Base-by-base conservation (phyloP, 2,113 vertebrate genomes). In the Uria lomvia region DNA sequence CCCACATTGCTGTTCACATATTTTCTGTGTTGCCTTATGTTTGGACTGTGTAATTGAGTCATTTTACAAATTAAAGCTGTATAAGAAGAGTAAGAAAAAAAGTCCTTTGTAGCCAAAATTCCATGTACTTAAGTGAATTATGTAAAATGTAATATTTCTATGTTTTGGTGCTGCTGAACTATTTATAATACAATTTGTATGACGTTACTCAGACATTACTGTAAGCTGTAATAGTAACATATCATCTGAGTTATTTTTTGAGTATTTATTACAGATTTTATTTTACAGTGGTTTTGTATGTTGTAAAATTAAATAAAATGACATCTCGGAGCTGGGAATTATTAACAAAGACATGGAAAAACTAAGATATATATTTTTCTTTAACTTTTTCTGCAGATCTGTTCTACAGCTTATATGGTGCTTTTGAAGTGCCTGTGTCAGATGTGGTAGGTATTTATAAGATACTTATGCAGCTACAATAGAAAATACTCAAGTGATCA, bases 291-390 rank as follows among this genome's bases (percentile, higher is more conserved):
- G 23, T 34, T 88, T 84, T 81, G 47, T 75, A 47, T 68, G 62
- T 55, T 82, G 38, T 72, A 78, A 91, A 94, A 88, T 74, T 60
- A 79, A 94, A 91, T 87, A 92, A 97, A 94, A 40, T 76, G 12
- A 76, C 9, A 38, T 82, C 9, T 82, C 32, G 12, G 59, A 92
- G 15, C 27, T 34, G 21, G 14, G 32, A 91, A 45, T 82, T 87
- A 75, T 82, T 94, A 95, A 53, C 18, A 16, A 76, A 90, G 55
- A 60, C 13, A 5, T 52, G 60, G 52, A 86, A 85, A 13, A 90
- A 56, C 21, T 23, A 84, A 84, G 86, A 84, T 49, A 29, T 4
- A 9, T 90, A n/a, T 91, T 94, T 93, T 91, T 62, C 43, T 83
- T 79, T 68, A 74, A 75, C 56, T 58, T 81, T 88, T 83, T 58